Evolutionary conservation across 2,113 vertebrate genomes (phyloP).

Genomic region (Mola mola): DNA sequence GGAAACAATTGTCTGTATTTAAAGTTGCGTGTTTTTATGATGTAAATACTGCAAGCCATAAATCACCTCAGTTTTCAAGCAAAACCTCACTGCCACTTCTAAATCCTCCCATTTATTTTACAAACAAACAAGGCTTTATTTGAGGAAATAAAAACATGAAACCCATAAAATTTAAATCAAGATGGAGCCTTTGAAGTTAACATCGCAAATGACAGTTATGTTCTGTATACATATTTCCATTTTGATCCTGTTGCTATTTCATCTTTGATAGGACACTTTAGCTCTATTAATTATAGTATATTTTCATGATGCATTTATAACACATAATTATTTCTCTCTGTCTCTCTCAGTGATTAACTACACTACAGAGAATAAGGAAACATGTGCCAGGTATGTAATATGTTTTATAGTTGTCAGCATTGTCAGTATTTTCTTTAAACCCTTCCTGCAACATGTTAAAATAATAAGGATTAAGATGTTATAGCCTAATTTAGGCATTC

Average conservation of each 20-base stretch:
- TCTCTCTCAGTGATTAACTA: constrained; percentile 84
- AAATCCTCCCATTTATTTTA: background rate
- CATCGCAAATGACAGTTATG: background rate
- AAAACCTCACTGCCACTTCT: background rate
- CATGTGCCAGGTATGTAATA: constrained; percentile 78
- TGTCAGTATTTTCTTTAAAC: too few relatives aligned
- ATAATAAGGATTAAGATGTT: background rate
- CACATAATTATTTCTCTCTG: background rate
- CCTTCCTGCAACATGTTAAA: background rate
- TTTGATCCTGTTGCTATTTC: too few relatives aligned
- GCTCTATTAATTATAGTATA: background rate
- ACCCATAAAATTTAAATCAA: background rate
- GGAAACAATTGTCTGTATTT: constrained; percentile 18
- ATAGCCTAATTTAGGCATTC: background rate
- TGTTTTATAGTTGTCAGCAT: too few relatives aligned
- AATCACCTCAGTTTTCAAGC: background rate
- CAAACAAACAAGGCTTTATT: background rate
- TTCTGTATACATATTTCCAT: background rate
- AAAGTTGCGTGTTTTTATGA: background rate
- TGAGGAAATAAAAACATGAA: background rate
- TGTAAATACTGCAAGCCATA: constrained; percentile 3
- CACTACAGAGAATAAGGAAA: constrained; percentile 84
- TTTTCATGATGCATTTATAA: background rate
- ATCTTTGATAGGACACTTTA: background rate
- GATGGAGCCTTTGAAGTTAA: background rate